Percentiles rank a stretch among this genome's conserved stretches.
Conservation (phyloP, 2,797 vertebrate species). For the Mormyrus hasselquistii region DNA sequence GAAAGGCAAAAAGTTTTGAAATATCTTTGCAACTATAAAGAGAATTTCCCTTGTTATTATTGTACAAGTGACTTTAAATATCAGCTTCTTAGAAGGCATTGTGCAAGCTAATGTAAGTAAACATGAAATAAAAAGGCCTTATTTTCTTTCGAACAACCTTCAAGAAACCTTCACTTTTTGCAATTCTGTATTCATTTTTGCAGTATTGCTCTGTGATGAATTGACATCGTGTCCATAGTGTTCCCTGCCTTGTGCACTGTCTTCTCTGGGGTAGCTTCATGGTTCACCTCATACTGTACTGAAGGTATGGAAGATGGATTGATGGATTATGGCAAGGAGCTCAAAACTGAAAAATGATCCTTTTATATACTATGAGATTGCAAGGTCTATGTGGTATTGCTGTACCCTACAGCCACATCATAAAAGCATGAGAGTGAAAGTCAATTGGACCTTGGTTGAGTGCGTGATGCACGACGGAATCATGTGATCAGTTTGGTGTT, state of each 20-base stretch:
- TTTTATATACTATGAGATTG: neutral
- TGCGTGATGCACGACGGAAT: neutral
- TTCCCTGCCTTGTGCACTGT: neutral
- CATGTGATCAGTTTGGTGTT: neutral
- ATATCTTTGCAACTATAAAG: neutral
- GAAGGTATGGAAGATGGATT: neutral
- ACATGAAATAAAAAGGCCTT: neutral
- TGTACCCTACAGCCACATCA: neutral
- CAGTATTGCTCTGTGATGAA: neutral
- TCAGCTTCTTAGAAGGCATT: neutral
- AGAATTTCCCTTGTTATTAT: neutral
- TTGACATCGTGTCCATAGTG: neutral
- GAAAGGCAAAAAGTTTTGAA: neutral
- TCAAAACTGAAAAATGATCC: neutral
- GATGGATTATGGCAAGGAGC: neutral
- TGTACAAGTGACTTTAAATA: neutral
- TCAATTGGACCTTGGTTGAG: neutral
- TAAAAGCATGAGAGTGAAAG: neutral
- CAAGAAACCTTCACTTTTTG: neutral
- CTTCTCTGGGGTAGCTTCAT: neutral
- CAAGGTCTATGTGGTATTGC: neutral
- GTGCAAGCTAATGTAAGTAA: neutral
- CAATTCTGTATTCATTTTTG: neutral
- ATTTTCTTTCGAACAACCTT: neutral
- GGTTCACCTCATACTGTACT: neutral